Base-by-base conservation (phyloP, 2,797 vertebrate species). In the Kryptolebias ocellatus region DNA sequence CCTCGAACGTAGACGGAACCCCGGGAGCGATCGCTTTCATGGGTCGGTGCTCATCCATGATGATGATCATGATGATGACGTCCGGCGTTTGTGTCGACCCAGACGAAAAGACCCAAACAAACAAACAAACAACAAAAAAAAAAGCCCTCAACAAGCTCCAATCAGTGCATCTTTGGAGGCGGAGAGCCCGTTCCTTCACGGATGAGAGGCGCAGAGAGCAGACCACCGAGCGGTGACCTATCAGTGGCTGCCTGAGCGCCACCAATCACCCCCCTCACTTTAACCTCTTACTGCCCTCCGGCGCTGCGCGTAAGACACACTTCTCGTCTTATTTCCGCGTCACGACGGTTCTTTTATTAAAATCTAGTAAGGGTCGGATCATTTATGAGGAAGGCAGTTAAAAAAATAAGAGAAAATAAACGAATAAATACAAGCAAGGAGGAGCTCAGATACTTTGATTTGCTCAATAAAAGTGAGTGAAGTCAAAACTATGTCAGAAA, bases 221-320 rank as follows among this genome's bases (percentile, higher is more conserved):
- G 85, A 94, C 91, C 92, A 93, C 92, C 57, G 70, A 67, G 64
- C 70, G 6, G 79, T 78, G 91, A 86, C 93, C 93, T 92, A 92
- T 93, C 92, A 88, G 70, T 71, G 75, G 81, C 86, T 53, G 80
- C 56, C 78, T 85, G 57, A 59, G 79, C 84, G 63, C 77, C 64
- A 37, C 45, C 3, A 53, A 70, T 83, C 65, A 79, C 79, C 83
- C 83, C 87, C 72, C 81, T 79, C 42, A 70, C 79, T 80, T 93
- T 91, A 92, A 92, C 90, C 87, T 81, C 64, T 90, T 85, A 67
- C 4, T 87, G 56, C 79, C 14, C 44, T 24, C 20, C 15, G 29
- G 16, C 4, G 6, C 20, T 44, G 18, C 58, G 20, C 20, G 20
- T 24, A 1, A 24, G 1, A 24, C 20, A 24, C 20, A 24, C 20